Evolutionary conservation across 2,797 vertebrate species (phyloP).

Genomic region (Lophius americanus): DNA sequence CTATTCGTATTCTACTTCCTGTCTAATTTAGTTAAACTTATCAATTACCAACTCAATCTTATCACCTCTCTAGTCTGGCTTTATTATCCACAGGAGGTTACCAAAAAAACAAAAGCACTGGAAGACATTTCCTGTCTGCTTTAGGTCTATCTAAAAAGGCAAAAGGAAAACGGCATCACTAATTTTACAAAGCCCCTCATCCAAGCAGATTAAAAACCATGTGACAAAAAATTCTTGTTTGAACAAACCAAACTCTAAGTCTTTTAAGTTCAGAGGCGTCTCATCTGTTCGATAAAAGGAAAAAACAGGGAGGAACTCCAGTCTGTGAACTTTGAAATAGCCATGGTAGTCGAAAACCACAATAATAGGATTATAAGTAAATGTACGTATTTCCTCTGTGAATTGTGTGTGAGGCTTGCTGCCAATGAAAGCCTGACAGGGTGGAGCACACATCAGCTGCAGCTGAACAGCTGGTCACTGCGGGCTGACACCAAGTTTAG

Average conservation of each 20-base stretch:
- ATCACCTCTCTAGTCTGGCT: not conserved
- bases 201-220: conserved; percentile 22
- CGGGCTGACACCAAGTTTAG: conserved; percentile 40
- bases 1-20: too few species aligned
- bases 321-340: conserved; percentile 42
- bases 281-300: conserved; percentile 18
- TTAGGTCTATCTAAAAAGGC: not conserved
- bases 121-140: conserved; percentile 12
- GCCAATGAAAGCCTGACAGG: conserved; percentile 73
- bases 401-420: conserved; percentile 58
- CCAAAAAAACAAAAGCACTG: conserved; percentile 1
- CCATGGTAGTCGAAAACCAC: conserved; percentile 47
- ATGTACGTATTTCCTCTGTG: conserved; percentile 16
- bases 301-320: conserved; percentile 48
- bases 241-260: conserved; percentile 7
- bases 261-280: conserved; percentile 1
- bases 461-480: conserved; percentile 75
- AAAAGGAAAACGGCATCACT: not conserved
- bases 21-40: too few species aligned
- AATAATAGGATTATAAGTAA: conserved; percentile 43
- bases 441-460: conserved; percentile 77
- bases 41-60: too few species aligned
- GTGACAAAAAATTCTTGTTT: conserved; percentile 18
- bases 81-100: not conserved
- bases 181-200: not conserved